Evolutionary conservation across 2,888 invertebrate genomes (phyloP), one percentile per base, ranked within the genome.

Genomic region (Mythimna albipuncta): DNA sequence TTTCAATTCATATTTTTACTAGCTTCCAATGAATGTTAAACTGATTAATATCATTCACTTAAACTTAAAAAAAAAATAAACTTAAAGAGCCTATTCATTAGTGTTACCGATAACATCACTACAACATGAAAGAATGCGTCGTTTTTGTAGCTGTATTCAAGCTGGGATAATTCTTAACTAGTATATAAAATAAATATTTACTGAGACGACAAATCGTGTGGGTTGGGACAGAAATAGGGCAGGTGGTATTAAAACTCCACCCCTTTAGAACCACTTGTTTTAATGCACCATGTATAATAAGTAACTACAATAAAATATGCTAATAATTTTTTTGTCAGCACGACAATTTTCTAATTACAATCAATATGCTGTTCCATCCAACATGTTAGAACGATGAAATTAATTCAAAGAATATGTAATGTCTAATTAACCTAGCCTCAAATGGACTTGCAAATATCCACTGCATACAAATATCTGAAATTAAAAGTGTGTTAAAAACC

Each of bases 141-240:
- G 58, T 81, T 81, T 78, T 81, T 81, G 64, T 65, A 13, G 19
- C 63, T 5, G 50, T 65, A 44, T 41, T 67, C 55, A 76, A 67
- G 61, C 69, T 68, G 69, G 64, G 71, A 69, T 78, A 70, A 72
- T 71, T 75, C 32, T 72, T 65, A 64, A 26, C 55, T 54, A 50
- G 73, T 72, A 66, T 7, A 73, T 75, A 70, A 65, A 57, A 70
- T 75, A 75, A 72, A 54, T 82, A 79, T 79, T 72, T 81, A 82
- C 72, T 41, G 10, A 11, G 50, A 0, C 58, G 55, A 70, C 58
- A 74, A 68, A 69, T 78, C 64, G 44, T 38, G 41, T 69, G 65
- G 75, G 85, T 57, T 72, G 75, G 67, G 54, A 47, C 64, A 21
- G 6, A 68, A 73, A 70, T 71, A 63, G 41, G 74, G 64, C 77